Evolutionary conservation across 1,140 invertebrate genomes (phyloP).

Genomic region (Monochamus saltuarius): DNA sequence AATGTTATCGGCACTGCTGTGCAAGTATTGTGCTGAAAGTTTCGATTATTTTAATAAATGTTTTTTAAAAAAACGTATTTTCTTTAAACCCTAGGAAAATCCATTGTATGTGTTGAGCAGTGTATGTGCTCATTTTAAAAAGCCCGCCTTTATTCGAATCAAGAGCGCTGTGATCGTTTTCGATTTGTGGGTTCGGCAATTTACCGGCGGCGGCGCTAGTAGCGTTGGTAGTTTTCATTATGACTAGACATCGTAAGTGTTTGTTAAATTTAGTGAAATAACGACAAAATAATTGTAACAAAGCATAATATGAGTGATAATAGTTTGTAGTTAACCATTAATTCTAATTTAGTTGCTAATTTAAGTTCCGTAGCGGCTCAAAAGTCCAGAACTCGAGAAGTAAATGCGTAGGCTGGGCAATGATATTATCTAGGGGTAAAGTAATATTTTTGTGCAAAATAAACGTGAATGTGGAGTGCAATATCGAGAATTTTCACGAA

Average conservation of each 20-base stretch:
- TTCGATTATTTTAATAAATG: too few relatives aligned
- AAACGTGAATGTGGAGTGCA: conserved; percentile 43
- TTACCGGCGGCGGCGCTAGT: conserved; percentile 7
- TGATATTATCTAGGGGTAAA: conserved; percentile 38
- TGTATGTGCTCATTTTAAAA: background rate
- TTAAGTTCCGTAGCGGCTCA: too few relatives aligned
- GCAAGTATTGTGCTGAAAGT: too few relatives aligned
- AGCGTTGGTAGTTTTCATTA: conserved; percentile 16
- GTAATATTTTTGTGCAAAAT: conserved; percentile 27
- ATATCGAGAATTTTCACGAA: conserved; percentile 41
- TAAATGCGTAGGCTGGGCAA: conserved; percentile 39
- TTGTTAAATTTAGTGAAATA: conserved; percentile 15
- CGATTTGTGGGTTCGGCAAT: conserved; percentile 11
- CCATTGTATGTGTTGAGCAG: background rate
- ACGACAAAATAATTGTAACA: conserved; percentile 2
- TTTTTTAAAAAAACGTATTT: too few relatives aligned
- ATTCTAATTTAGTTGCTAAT: too few relatives aligned
- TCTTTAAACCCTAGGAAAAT: background rate
- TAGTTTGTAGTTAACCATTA: too few relatives aligned
- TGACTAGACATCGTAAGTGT: conserved; percentile 7
- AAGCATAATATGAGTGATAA: background rate
- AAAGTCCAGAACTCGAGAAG: too few relatives aligned
- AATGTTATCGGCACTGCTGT: too few relatives aligned
- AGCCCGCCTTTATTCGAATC: background rate
- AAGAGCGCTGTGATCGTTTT: background rate